Conservation (phyloP, 2,888 invertebrate genomes). For the Reticulitermes lucifugus region DNA sequence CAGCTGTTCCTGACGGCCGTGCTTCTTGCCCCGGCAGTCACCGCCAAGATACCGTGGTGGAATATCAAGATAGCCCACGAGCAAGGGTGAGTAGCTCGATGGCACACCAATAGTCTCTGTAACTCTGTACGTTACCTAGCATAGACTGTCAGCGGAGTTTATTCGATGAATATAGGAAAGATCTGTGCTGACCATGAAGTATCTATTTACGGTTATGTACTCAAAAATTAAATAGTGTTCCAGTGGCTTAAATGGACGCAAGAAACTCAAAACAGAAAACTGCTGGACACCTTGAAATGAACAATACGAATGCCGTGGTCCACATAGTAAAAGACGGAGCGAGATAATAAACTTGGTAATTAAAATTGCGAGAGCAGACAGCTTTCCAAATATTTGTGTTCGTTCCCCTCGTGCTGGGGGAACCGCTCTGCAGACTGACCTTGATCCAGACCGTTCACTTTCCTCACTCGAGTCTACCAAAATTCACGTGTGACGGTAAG, state of each 20-base stretch:
- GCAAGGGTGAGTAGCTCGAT: slow-evolving; percentile 59
- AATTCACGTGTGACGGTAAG: neutral
- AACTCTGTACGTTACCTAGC: too few relatives aligned
- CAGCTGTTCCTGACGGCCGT: neutral
- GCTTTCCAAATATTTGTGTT: neutral
- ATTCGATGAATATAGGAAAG: neutral
- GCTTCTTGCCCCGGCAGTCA: slow-evolving; percentile 32
- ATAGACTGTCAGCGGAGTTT: neutral
- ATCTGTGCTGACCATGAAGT: neutral
- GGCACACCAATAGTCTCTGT: too few relatives aligned
- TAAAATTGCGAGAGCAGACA: too few relatives aligned
- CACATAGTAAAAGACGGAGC: too few relatives aligned
- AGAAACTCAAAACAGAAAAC: too few relatives aligned
- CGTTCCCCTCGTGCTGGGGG: neutral
- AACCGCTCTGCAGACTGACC: neutral
- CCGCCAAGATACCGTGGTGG: slow-evolving; percentile 60
- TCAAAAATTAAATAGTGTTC: too few relatives aligned
- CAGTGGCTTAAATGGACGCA: too few relatives aligned
- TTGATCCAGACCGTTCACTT: slow-evolving; percentile 4
- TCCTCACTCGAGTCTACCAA: neutral
- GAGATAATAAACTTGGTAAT: too few relatives aligned
- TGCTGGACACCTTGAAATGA: too few relatives aligned
- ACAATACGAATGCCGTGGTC: too few relatives aligned
- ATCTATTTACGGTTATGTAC: too few relatives aligned
- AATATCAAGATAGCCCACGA: slow-evolving; percentile 61